A percentile compares a stretch with the other conserved stretches of the same genome.
Evolutionary conservation across 1,140 invertebrate species (phyloP).

Genomic region (Delia radicum): DNA sequence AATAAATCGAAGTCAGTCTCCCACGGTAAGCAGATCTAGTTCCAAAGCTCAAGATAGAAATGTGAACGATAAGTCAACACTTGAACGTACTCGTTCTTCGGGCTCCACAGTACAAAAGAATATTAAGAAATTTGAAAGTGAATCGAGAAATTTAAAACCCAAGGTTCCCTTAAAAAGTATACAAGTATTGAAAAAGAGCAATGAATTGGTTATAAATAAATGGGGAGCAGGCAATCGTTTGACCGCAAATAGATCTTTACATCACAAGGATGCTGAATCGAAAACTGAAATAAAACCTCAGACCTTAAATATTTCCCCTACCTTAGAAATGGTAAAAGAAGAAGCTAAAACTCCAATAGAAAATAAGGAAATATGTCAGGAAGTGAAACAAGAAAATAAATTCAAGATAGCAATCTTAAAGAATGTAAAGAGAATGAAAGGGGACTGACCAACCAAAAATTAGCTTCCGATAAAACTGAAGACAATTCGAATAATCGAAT

Average conservation of each 20-base stretch:
- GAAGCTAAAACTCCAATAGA: slow-evolving; percentile 37
- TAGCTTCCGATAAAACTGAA: too few species aligned
- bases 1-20: not conserved
- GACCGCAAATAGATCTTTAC: not conserved
- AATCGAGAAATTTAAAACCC: slow-evolving; percentile 42
- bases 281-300: not conserved
- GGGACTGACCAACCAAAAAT: too few species aligned
- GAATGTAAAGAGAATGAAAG: too few species aligned
- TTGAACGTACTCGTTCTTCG: not conserved
- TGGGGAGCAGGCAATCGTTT: not conserved
- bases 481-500: too few species aligned
- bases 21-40: not conserved
- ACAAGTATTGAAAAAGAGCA: slow-evolving; percentile 43
- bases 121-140: slow-evolving; percentile 57
- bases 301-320: not conserved
- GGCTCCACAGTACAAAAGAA: slow-evolving; percentile 53
- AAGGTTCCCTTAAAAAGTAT: slow-evolving; percentile 51
- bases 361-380: not conserved
- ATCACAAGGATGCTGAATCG: not conserved
- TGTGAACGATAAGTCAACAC: not conserved
- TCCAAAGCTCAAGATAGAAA: not conserved
- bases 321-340: slow-evolving; percentile 31
- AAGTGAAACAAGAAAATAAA: too few species aligned
- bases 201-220: slow-evolving; percentile 36
- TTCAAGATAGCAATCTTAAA: too few species aligned